These are phyloP conservation scores for Carassius carassius DNA, from an alignment of 2,113 vertebrate genomes.

Conservation along the genomic window DNA sequence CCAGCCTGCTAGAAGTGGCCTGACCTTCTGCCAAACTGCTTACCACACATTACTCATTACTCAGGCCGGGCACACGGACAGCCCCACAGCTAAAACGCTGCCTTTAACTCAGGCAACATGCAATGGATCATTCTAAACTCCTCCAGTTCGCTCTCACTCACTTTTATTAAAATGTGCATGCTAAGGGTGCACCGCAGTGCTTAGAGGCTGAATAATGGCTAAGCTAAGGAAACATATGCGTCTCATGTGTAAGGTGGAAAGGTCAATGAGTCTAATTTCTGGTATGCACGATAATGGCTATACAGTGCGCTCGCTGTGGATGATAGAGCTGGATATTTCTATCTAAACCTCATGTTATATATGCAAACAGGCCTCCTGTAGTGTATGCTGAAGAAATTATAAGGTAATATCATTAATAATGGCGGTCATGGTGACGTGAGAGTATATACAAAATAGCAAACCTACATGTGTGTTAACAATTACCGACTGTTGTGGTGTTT, in stretches of 20 bases:
- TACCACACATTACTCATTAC: conserved; percentile 52
- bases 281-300: conserved; percentile 36
- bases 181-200: background rate
- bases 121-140: conserved; percentile 37
- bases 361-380: background rate
- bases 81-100: conserved; percentile 27
- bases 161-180: conserved; percentile 42
- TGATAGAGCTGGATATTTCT: background rate
- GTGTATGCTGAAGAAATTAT: background rate
- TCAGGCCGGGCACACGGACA: conserved; percentile 30
- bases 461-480: background rate
- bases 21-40: conserved; percentile 57
- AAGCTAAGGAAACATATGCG: conserved; percentile 51
- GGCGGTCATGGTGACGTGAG: background rate
- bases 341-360: conserved; percentile 17
- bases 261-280: conserved; percentile 54
- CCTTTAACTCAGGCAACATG: conserved; percentile 39
- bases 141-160: conserved; percentile 22
- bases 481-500: background rate
- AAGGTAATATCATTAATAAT: background rate
- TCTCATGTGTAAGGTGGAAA: conserved; percentile 53
- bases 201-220: conserved; percentile 40
- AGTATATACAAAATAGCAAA: background rate
- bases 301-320: conserved; percentile 7
- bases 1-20: conserved; percentile 53